A percentile compares a stretch with the other conserved stretches of the same genome.
Conservation (phyloP, 2,113 vertebrate species). For the Pavo muticus region DNA sequence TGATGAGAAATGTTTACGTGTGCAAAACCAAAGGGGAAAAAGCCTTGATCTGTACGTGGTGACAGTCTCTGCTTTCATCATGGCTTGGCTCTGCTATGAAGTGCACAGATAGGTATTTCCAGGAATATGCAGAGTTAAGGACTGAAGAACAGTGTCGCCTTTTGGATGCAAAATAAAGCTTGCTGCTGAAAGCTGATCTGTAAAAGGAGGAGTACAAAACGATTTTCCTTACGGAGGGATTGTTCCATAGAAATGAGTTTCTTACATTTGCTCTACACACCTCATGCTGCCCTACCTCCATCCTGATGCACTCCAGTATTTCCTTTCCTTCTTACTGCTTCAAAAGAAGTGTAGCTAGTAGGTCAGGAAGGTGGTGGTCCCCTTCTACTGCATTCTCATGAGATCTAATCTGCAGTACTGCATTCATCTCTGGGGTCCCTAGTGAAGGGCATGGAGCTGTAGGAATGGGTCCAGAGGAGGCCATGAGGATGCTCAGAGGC, state of each 20-base stretch:
- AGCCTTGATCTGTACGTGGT: background rate
- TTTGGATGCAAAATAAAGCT: background rate
- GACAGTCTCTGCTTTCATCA: background rate
- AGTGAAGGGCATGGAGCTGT: background rate
- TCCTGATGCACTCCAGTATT: background rate
- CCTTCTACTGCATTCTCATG: background rate
- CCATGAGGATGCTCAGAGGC: background rate
- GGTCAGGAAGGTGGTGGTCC: background rate
- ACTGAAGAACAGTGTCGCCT: background rate
- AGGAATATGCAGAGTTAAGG: background rate
- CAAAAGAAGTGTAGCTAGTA: background rate
- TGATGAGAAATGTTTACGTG: fast-evolving
- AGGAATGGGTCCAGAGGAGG: background rate
- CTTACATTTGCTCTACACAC: background rate
- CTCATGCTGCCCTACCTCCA: background rate
- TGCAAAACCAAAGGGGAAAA: background rate
- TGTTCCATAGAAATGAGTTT: background rate
- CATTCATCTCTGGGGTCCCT: background rate
- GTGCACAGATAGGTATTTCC: background rate
- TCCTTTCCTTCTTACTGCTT: background rate
- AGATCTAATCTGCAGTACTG: background rate
- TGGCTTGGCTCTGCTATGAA: no score
- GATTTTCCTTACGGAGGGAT: background rate
- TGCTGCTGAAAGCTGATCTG: background rate
- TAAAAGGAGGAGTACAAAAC: background rate